These are phyloP conservation scores for Nephrotoma flavescens DNA, from an alignment of 2,888 invertebrate genomes.

Conservation along the genomic window DNA sequence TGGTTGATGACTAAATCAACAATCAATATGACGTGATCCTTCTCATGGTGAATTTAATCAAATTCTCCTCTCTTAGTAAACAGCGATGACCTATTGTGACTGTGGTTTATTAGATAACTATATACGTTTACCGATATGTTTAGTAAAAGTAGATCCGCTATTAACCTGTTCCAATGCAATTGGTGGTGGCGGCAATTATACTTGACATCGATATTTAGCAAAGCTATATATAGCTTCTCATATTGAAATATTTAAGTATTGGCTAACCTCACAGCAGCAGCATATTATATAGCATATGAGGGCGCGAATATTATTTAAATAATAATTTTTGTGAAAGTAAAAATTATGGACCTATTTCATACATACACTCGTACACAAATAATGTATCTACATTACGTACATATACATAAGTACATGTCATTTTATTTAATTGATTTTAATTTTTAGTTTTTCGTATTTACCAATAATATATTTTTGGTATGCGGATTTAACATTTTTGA, in stretches of 20 bases:
- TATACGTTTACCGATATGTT: background rate
- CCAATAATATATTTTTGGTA: background rate
- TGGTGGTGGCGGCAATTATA: background rate
- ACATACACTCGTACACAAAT: background rate
- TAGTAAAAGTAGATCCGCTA: background rate
- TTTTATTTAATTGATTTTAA: background rate
- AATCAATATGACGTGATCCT: too few relatives aligned
- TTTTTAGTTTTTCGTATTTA: background rate
- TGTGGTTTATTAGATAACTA: too few relatives aligned
- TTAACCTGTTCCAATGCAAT: background rate
- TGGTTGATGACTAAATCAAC: too few relatives aligned
- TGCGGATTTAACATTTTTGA: background rate
- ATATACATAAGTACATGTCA: background rate
- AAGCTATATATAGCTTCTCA: background rate
- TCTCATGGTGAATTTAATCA: too few relatives aligned
- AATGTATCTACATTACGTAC: background rate
- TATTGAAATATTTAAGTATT: background rate
- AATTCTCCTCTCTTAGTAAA: too few relatives aligned
- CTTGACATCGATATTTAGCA: background rate
- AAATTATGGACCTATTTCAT: background rate
- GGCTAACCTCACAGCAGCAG: background rate
- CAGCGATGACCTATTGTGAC: too few relatives aligned
- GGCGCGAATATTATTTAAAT: background rate
- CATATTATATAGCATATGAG: background rate
- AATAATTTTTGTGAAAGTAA: background rate